phyloP scores from a whole-genome alignment of 2,888 invertebrate species.

The Brachycybe producta region DNA sequence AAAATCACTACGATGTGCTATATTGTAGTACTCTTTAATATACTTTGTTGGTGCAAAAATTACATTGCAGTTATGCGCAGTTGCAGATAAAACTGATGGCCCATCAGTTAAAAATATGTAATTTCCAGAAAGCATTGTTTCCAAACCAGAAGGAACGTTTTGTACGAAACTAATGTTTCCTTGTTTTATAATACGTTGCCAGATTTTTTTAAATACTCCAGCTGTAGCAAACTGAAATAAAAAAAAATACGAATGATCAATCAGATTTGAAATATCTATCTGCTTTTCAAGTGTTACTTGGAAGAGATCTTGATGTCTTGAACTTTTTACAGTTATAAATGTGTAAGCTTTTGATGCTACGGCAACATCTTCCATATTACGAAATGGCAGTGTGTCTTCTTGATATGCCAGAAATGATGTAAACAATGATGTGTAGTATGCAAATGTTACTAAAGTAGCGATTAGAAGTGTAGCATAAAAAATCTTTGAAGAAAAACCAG shows the following conservation, averaged over 20 bases:
- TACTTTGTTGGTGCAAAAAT: conserved; percentile 14
- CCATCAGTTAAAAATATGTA: conserved; percentile 11
- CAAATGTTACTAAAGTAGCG: conserved; percentile 6
- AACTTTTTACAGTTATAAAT: conserved; percentile 5
- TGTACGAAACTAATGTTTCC: conserved; percentile 9
- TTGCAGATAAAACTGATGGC: conserved; percentile 7
- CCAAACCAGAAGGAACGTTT: conserved; percentile 5
- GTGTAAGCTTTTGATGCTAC: conserved; percentile 6
- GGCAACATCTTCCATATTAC: conserved; percentile 14
- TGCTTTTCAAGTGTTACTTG: too few relatives aligned
- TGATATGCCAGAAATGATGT: conserved; percentile 15
- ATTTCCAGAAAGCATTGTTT: background rate
- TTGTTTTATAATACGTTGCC: conserved; percentile 9
- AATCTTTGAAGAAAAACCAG: conserved; percentile 12
- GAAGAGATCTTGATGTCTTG: conserved; percentile 14
- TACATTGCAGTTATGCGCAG: conserved; percentile 6
- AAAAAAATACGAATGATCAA: background rate
- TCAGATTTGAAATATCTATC: too few relatives aligned
- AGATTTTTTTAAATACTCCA: conserved; percentile 7
- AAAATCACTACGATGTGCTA: conserved; percentile 14
- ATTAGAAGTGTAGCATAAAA: conserved; percentile 12
- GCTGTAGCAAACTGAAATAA: conserved; percentile 5
- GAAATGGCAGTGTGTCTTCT: conserved; percentile 15
- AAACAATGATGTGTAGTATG: conserved; percentile 13
- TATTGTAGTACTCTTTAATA: conserved; percentile 12